Evolutionary conservation across 2,797 vertebrate genomes (phyloP).

Genomic region (Oryzias sinensis): DNA sequence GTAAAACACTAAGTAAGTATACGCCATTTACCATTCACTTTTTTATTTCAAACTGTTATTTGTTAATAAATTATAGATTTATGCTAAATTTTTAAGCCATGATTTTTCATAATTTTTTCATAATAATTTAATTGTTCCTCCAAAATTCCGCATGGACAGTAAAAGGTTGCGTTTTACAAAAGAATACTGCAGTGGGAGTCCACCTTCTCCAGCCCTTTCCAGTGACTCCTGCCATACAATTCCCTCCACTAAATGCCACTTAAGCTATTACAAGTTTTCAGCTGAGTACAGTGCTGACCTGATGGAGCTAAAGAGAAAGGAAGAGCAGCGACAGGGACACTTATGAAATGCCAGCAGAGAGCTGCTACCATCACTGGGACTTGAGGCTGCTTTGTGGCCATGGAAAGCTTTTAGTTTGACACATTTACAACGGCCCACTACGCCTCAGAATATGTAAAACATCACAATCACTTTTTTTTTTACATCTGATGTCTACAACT

Average conservation of each 20-base stretch:
- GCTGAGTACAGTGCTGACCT: slow-evolving; percentile 72
- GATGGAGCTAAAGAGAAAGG: slow-evolving; percentile 69
- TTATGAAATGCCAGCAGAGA: slow-evolving; percentile 74
- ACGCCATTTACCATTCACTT: too few species aligned
- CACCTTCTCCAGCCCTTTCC: slow-evolving; percentile 75
- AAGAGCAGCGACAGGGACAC: slow-evolving; percentile 68
- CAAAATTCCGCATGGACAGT: slow-evolving; percentile 77
- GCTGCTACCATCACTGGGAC: slow-evolving; percentile 46
- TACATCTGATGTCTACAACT: slow-evolving; percentile 22
- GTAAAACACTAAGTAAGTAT: too few species aligned
- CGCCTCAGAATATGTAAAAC: slow-evolving; percentile 7
- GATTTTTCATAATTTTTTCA: slow-evolving; percentile 47
- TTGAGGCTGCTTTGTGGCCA: slow-evolving; percentile 47
- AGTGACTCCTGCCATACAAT: slow-evolving; percentile 77
- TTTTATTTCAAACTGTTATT: slow-evolving; percentile 5
- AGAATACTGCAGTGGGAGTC: slow-evolving; percentile 72
- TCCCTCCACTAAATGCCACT: slow-evolving; percentile 81
- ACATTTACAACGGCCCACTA: slow-evolving; percentile 22
- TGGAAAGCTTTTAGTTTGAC: slow-evolving; percentile 41
- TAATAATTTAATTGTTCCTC: slow-evolving; percentile 74
- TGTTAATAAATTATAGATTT: slow-evolving; percentile 41
- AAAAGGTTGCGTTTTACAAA: too few species aligned
- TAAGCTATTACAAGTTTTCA: slow-evolving; percentile 82
- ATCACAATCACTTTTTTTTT: slow-evolving; percentile 20
- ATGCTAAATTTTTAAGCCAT: slow-evolving; percentile 40